Conservation (phyloP, 2,888 invertebrate species). For the Macaria notata region DNA sequence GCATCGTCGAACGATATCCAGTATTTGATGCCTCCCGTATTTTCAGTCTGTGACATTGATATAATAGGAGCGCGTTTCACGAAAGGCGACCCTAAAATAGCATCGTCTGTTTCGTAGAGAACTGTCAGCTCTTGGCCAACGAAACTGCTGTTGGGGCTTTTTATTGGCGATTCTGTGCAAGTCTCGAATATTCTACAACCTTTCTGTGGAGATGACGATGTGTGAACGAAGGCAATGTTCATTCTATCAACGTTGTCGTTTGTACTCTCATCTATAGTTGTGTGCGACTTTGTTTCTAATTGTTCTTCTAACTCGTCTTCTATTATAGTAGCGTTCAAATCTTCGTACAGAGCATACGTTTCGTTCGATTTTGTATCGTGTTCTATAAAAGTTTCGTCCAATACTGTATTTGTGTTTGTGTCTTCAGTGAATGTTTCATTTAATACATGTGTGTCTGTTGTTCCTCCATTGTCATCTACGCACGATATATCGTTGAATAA, state of each 20-base stretch:
- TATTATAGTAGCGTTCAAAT: slow-evolving; percentile 20
- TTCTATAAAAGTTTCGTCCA: background rate
- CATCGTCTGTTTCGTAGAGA: slow-evolving; percentile 53
- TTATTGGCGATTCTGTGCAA: slow-evolving; percentile 59
- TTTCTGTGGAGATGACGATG: slow-evolving; percentile 53
- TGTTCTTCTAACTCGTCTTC: background rate
- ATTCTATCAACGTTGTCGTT: slow-evolving; percentile 32
- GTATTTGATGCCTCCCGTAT: slow-evolving; percentile 69
- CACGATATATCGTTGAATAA: slow-evolving; percentile 22
- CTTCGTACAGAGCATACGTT: slow-evolving; percentile 3
- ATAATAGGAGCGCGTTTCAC: slow-evolving; percentile 56
- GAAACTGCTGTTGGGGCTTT: slow-evolving; percentile 26
- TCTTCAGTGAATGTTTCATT: slow-evolving; percentile 8
- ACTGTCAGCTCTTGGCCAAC: slow-evolving; percentile 40
- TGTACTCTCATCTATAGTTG: background rate
- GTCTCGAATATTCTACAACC: slow-evolving; percentile 46
- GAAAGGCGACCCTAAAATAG: slow-evolving; percentile 59
- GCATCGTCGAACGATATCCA: slow-evolving; percentile 74
- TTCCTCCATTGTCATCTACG: background rate
- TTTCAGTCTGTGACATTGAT: slow-evolving; percentile 67
- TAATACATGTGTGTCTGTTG: background rate
- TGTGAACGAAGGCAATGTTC: slow-evolving; percentile 60
- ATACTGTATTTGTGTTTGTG: background rate
- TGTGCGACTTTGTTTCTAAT: background rate
- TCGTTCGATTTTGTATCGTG: background rate